Evolutionary conservation across 2,888 invertebrate species (phyloP).

Genomic region (Neoaliturus tenellus): DNA sequence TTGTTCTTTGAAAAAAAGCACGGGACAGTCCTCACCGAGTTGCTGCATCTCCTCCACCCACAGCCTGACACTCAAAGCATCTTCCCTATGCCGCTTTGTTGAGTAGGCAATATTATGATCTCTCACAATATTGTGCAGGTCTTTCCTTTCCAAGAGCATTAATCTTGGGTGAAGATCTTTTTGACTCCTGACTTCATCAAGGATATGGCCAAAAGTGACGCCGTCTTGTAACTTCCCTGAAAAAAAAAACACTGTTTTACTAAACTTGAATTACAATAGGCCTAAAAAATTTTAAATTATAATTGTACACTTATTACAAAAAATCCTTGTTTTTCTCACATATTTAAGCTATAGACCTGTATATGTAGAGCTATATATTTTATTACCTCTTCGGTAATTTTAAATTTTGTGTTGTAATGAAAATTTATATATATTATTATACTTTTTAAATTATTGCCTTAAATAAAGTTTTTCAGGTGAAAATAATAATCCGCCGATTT

Average conservation of each 20-base stretch:
- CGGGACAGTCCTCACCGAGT: not conserved
- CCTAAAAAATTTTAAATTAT: not conserved
- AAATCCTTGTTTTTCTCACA: too few species aligned
- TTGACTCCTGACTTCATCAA: not conserved
- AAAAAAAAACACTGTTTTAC: not conserved
- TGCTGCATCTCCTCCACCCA: not conserved
- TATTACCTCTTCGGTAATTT: too few species aligned
- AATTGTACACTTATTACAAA: too few species aligned
- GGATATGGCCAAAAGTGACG: not conserved
- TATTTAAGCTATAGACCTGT: too few species aligned
- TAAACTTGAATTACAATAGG: not conserved
- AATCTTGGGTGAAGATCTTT: not conserved
- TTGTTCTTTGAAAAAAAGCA: constrained; percentile 63
- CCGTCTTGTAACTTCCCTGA: not conserved
- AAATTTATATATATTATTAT: too few species aligned
- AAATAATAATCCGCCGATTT: too few species aligned
- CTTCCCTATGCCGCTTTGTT: not conserved
- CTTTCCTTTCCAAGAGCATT: not conserved
- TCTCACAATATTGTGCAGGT: not conserved
- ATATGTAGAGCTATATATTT: too few species aligned
- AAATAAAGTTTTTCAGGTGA: too few species aligned
- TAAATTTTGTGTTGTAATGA: too few species aligned
- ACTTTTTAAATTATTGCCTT: too few species aligned
- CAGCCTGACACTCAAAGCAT: not conserved
- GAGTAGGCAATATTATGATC: not conserved